Base-by-base conservation (phyloP, 2,797 vertebrate genomes). In the Tangara arthus region DNA sequence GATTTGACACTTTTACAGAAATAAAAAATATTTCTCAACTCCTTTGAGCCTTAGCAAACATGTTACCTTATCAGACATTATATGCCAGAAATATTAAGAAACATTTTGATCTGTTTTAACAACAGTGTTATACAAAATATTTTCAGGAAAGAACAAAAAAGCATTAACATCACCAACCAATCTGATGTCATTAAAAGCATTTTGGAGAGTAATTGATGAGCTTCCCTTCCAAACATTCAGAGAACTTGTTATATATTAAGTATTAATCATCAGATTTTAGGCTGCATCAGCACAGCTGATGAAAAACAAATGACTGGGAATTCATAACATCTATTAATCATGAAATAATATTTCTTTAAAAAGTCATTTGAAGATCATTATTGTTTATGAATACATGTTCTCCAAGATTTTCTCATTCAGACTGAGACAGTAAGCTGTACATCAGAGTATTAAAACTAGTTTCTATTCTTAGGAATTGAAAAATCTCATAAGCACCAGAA, bases 171-270 rank as follows among this genome's bases (percentile, higher is more conserved):
- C 30, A 68, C 24, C 57, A 89, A 47, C 24, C 11, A 77, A 60
- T 66, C 53, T 87, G 52, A 82, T 73, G 59, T 32, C 56, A 92
- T 78, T 94, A 85, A 95, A 87, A 87, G 27, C 28, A 90, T 90
- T 94, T 81, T 88, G 59, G 50, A 94, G 34, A 52, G n/a, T n/a
- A 85, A 89, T 6, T 89, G 52, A 82, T 68, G 34, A 71, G 37
- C 20, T 85, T 80, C 32, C 39, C 57, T 80, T 50, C 15, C 89
- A 95, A 44, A 85, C 60, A 90, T 56, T 87, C 46, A 30, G 35
- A 56, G n/a, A 60, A 71, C n/a, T 34, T 87, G 14, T 61, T 65
- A 50, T 5, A 61, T 11, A 21, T 39, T 32, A 82, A 55, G 18
- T 39, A 65, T 81, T 78, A 44, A 41, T 68, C 34, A 60, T 46